A percentile compares a stretch with the other conserved stretches of the same genome.
phyloP scores from a whole-genome alignment of 2,113 vertebrate species.

The Nipponia nippon region DNA sequence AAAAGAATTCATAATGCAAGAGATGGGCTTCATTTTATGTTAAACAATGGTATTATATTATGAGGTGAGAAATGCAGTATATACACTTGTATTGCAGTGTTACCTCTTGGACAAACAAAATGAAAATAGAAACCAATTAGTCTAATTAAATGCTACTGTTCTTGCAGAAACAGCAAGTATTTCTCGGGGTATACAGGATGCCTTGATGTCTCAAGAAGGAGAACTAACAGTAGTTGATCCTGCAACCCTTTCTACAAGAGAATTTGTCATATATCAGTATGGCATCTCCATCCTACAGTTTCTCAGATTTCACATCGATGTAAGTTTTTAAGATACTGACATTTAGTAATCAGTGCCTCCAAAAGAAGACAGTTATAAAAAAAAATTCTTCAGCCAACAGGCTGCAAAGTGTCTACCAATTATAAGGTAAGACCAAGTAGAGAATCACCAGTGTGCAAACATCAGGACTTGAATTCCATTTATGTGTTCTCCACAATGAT shows the following conservation, averaged over 20 bases:
- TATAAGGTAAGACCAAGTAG: not conserved
- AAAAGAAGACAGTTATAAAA: not conserved
- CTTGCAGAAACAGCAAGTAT: constrained; percentile 16
- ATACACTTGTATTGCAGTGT: rapidly evolving
- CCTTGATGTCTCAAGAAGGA: constrained; percentile 70
- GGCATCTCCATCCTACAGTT: constrained; percentile 78
- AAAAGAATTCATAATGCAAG: not conserved
- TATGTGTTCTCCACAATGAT: not conserved
- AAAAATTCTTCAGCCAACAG: not conserved
- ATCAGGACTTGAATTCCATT: not conserved
- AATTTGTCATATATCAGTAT: constrained; percentile 82
- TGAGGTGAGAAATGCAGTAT: not conserved
- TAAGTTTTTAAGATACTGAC: constrained; percentile 36
- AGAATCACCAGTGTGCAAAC: not conserved
- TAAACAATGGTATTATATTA: not conserved
- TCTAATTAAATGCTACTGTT: not conserved
- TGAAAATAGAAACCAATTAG: not conserved
- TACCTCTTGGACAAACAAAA: not conserved
- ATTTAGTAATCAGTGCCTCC: not conserved
- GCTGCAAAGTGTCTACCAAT: not conserved
- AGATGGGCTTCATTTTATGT: not conserved
- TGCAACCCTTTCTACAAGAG: constrained; percentile 75
- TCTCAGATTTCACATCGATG: constrained; percentile 72
- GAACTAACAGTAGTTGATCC: constrained; percentile 65
- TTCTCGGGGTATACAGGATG: constrained; percentile 69